A percentile compares a stretch with the other conserved stretches of the same genome.
Conservation (phyloP, 2,888 invertebrate species). For the Drosophila paramelanica region DNA sequence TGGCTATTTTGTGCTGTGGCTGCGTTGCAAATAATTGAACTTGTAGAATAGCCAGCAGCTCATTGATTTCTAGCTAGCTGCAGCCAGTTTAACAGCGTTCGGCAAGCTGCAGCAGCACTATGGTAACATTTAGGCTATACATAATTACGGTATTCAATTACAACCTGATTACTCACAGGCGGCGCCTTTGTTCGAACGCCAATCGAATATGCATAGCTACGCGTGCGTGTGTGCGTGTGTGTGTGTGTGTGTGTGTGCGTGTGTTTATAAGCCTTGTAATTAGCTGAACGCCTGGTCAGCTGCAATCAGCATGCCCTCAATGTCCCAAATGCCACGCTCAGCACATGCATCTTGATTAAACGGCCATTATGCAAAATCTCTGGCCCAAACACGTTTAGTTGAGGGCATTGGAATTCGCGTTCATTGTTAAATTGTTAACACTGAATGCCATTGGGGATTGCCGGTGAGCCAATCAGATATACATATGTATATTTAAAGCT, state of each 20-base stretch:
- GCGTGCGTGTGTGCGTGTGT: constrained; percentile 5
- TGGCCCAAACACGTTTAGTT: constrained; percentile 19
- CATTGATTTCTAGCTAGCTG: constrained; percentile 22
- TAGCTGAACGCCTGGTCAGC: constrained; percentile 35
- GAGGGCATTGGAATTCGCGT: background rate
- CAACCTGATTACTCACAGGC: constrained; percentile 60
- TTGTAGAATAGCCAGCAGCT: constrained; percentile 24
- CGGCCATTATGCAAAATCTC: constrained; percentile 39
- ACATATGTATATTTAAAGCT: no score
- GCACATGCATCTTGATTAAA: constrained; percentile 47
- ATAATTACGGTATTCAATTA: constrained; percentile 73
- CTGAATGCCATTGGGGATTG: background rate
- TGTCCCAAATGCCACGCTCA: constrained; percentile 24
- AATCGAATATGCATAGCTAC: constrained; percentile 6
- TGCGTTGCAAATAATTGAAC: constrained; percentile 47
- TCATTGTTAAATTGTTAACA: constrained; percentile 15
- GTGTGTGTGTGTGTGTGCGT: constrained; percentile 20
- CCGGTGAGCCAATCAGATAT: background rate
- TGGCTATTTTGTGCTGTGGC: constrained; percentile 22
- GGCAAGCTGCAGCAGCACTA: constrained; percentile 26
- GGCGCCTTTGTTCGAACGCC: constrained; percentile 7
- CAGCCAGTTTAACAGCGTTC: background rate
- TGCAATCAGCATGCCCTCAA: constrained; percentile 27
- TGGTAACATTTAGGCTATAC: constrained; percentile 28
- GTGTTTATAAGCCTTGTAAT: constrained; percentile 49